Conservation (phyloP, 2,797 vertebrate genomes). For the Psittacula echo region DNA sequence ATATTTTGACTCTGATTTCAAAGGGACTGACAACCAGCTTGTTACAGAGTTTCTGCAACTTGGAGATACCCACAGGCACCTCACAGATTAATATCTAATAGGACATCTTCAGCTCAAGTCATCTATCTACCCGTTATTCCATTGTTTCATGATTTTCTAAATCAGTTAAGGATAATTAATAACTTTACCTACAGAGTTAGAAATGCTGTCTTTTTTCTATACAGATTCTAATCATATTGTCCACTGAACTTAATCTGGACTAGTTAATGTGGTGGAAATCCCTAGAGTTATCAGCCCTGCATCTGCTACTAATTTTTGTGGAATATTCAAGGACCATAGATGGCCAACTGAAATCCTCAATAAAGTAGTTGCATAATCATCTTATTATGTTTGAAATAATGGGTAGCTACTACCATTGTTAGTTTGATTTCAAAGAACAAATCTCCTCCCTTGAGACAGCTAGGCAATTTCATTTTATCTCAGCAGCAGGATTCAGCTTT, state of each 20-base stretch:
- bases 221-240: background rate
- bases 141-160: background rate
- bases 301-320: background rate
- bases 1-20: background rate
- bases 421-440: constrained; percentile 10
- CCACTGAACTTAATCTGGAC: background rate
- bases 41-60: background rate
- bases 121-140: background rate
- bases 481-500: background rate
- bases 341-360: background rate
- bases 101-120: background rate
- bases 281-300: background rate
- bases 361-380: background rate
- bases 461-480: constrained; percentile 44
- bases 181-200: background rate
- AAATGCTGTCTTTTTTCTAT: background rate
- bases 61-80: background rate
- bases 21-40: background rate
- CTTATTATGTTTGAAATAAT: constrained; percentile 14
- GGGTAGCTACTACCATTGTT: background rate
- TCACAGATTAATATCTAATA: background rate
- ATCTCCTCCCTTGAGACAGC: background rate
- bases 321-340: background rate
- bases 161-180: background rate
- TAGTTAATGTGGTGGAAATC: background rate